Base-by-base conservation (phyloP, 2,113 vertebrate genomes). In the Malurus melanocephalus region DNA sequence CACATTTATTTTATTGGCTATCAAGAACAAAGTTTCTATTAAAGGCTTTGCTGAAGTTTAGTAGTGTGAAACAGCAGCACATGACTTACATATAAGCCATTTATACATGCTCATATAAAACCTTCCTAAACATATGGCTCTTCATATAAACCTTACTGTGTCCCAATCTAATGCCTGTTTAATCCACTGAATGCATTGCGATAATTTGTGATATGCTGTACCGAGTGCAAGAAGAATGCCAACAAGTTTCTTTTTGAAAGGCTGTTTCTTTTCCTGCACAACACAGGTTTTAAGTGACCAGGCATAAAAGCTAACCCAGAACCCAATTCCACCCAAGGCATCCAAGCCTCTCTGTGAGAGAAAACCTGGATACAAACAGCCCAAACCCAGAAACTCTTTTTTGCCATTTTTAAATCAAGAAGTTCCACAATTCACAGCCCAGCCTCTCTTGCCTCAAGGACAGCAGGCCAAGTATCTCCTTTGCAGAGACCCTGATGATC, bases 221-320 rank as follows among this genome's bases (percentile, higher is more conserved):
- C 21, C 48, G 23, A 61, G 42, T 9, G 64, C 21, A 61, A 61
- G 21, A 48, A 46, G 13, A 60, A n/a, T 28, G 27, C 10, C 62
- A 11, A 30, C 7, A 53, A 68, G 67, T 27, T 67, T 13, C 67
- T 78, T 7, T 7, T 26, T 45, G 24, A 38, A 71, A 81, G 16
- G 32, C 10, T 42, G 20, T n/a, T 68, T 8, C 16, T 24, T 45
- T 49, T 46, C 35, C 64, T 59, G 28, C 11, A 7, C 30, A 23
- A 57, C 12, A 32, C 0, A 0, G 12, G 5, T 75, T 88, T 66
- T 27, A 82, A 51, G 14, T 23, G 27, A 49, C 12, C 53, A 52
- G n/a, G 15, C 3, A 19, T 13, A 48, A 57, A 82, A 88, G 7
- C 7, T 35, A 27, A 27, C 6, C 7, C 53, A 49, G 52, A 74